These are phyloP conservation scores for Sciurus niger DNA, from an alignment of 2,113 vertebrate genomes.

Conservation along the genomic window DNA sequence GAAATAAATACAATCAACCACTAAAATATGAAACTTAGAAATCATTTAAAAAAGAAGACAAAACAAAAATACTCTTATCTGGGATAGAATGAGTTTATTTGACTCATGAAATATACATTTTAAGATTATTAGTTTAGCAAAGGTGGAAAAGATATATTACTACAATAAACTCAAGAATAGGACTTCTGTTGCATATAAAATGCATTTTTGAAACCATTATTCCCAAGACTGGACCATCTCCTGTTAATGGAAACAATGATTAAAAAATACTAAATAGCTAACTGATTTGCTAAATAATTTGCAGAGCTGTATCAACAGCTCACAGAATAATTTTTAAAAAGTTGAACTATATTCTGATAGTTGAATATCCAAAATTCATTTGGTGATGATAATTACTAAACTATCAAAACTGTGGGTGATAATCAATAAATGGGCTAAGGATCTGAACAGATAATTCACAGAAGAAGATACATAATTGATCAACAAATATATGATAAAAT, in stretches of 20 bases:
- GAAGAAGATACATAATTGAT: too few species aligned
- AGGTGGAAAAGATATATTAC: slow-evolving; percentile 21
- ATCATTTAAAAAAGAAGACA: slow-evolving; percentile 16
- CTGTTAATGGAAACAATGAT: not conserved
- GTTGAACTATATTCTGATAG: not conserved
- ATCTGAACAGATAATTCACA: too few species aligned
- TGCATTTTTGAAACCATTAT: not conserved
- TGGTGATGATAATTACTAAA: not conserved
- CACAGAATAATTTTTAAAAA: slow-evolving; percentile 37
- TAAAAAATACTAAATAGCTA: not conserved
- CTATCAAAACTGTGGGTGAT: not conserved
- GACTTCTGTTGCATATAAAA: not conserved
- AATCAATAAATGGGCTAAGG: too few species aligned
- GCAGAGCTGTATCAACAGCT: not conserved
- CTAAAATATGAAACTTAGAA: not conserved
- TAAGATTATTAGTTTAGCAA: slow-evolving; percentile 42
- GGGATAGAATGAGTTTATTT: slow-evolving; percentile 31
- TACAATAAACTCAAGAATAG: slow-evolving; percentile 1
- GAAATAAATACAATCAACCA: slow-evolving; percentile 48
- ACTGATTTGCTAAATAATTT: not conserved
- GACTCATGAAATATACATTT: slow-evolving; percentile 17
- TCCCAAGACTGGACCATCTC: not conserved
- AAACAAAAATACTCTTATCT: not conserved
- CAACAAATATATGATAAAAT: too few species aligned
- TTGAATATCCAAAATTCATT: slow-evolving; percentile 16